Percentiles rank a stretch among this genome's conserved stretches.
These are phyloP conservation scores for Nasonia oneida DNA, from an alignment of 2,888 invertebrate species.

Conservation along the genomic window DNA sequence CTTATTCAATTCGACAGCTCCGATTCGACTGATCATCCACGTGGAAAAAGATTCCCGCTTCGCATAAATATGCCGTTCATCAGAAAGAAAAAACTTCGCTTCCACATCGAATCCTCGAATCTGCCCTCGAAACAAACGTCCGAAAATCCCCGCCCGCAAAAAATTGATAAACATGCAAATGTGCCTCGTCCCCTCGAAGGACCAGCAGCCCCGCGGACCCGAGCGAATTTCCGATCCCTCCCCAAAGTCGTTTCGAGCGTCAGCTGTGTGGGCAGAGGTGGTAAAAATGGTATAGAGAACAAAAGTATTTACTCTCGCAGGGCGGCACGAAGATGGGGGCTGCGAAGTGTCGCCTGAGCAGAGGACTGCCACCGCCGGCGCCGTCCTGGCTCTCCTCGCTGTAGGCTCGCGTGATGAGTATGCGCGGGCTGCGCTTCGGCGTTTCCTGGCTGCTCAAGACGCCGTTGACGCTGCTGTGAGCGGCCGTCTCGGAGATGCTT, in stretches of 20 bases:
- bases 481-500: slow-evolving; percentile 45
- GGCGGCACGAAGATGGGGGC: slow-evolving; percentile 66
- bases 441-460: slow-evolving; percentile 61
- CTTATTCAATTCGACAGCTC: background rate
- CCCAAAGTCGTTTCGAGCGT: no score
- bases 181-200: background rate
- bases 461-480: slow-evolving; percentile 56
- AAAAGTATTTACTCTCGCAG: slow-evolving; percentile 70
- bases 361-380: slow-evolving; percentile 67
- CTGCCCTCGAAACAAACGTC: background rate
- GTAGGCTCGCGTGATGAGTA: slow-evolving; percentile 87
- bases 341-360: slow-evolving; percentile 68
- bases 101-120: no score
- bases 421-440: slow-evolving; percentile 83
- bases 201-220: background rate
- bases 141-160: background rate
- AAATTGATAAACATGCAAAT: slow-evolving; percentile 10
- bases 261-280: no score
- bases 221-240: no score
- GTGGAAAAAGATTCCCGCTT: no score
- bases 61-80: no score
- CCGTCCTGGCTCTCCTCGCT: slow-evolving; percentile 85
- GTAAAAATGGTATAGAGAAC: no score
- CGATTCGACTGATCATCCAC: no score
- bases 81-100: no score